phyloP scores from a whole-genome alignment of 2,888 invertebrate genomes.

The Anticlea derivata region DNA sequence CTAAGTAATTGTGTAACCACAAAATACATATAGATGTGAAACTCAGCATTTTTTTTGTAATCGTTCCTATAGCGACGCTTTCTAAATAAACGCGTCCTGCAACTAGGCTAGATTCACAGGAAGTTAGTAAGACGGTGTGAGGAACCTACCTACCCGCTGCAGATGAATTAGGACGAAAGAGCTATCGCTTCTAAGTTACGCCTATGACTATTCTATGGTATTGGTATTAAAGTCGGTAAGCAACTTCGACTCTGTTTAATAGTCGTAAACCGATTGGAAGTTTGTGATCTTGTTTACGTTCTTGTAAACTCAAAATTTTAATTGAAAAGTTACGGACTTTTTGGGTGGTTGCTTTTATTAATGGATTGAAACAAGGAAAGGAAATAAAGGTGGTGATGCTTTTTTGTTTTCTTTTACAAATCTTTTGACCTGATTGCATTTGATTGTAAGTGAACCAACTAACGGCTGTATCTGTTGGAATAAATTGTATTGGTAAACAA shows the following conservation, averaged over 20 bases:
- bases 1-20: slow-evolving; percentile 41
- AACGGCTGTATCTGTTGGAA: too few species aligned
- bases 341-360: slow-evolving; percentile 24
- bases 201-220: slow-evolving; percentile 25
- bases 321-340: slow-evolving; percentile 30
- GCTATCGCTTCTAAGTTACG: not conserved
- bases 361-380: slow-evolving; percentile 20
- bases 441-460: too few species aligned
- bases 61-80: too few species aligned
- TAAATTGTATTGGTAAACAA: too few species aligned
- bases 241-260: slow-evolving; percentile 38
- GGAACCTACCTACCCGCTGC: too few species aligned
- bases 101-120: too few species aligned
- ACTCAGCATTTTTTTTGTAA: not conserved
- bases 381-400: slow-evolving; percentile 11
- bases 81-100: too few species aligned
- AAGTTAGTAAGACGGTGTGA: too few species aligned
- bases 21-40: slow-evolving; percentile 19
- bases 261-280: slow-evolving; percentile 37
- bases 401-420: slow-evolving; percentile 19
- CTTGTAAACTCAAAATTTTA: slow-evolving; percentile 29
- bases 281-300: slow-evolving; percentile 35
- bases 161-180: too few species aligned
- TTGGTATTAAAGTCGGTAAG: slow-evolving; percentile 40
- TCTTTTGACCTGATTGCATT: too few species aligned